Base-by-base conservation (phyloP, 2,113 vertebrate genomes). In the Fukomys damarensis region DNA sequence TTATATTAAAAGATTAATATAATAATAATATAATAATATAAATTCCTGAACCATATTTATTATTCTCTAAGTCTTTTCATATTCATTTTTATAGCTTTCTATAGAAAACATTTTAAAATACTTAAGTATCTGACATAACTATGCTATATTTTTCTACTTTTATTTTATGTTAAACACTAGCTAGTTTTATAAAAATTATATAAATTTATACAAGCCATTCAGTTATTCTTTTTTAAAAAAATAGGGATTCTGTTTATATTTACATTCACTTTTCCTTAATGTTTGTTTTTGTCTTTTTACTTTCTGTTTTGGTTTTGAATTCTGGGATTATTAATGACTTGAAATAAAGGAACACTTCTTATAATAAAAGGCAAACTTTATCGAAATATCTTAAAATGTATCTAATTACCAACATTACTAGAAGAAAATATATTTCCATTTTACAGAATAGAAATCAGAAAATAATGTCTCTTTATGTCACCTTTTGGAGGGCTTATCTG, bases 371-470 rank as follows among this genome's bases (percentile, higher is more conserved):
- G 8, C 6, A 94, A 88, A 88, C 80, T 24, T 95, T 89, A 41
- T 59, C 86, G 58, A 92, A 96, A 65, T 84, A 88, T 63, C 13
- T 83, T 52, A 95, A 94, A 92, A 49, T 11, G 72, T 82, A 79
- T 35, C 38, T n/a, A 89, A 68, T 81, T 80, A 89, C 41, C 70
- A 63, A 38, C 52, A 94, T 77, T 94, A 86, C 61, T 38, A 95
- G 49, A 9, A 94, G 66, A 80, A 96, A 72, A 30, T 30, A 2
- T n/a, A 72, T 49, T 84, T 90, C 52, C 22, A 93, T 72, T 54
- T 84, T 74, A 86, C 16, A 95, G 54, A 95, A 76, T 28, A 30
- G 13, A 94, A 68, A 30, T 66, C 6, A 94, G 84, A 93, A 84
- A 92, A 70, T 41, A 82, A 61, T 5, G 66, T 89, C 58, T 74